These are phyloP conservation scores for Conops quadrifasciatus DNA, from an alignment of 2,888 invertebrate species.

Conservation along the genomic window DNA sequence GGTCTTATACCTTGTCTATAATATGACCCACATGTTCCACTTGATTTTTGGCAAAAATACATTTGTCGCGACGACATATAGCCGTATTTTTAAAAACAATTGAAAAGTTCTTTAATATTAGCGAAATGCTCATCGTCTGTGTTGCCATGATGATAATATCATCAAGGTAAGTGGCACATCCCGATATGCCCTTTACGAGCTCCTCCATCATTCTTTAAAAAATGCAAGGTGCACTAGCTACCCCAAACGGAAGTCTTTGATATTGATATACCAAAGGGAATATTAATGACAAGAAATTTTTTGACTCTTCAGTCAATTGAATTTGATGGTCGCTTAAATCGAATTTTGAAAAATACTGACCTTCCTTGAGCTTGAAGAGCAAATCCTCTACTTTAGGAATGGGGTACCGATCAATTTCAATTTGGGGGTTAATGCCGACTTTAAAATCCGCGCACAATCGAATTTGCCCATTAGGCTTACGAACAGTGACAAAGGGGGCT, in stretches of 20 bases:
- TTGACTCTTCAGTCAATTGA: slow-evolving; percentile 30
- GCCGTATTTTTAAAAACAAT: too few relatives aligned
- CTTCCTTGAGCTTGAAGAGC: slow-evolving; percentile 42
- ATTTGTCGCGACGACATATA: slow-evolving; percentile 23
- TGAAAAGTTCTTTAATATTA: slow-evolving; percentile 33
- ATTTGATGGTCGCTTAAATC: slow-evolving; percentile 40
- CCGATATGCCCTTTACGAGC: slow-evolving; percentile 34
- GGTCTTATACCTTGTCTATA: slow-evolving; percentile 38
- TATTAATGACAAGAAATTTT: slow-evolving; percentile 39
- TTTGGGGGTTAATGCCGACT: slow-evolving; percentile 27
- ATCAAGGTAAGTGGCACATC: slow-evolving; percentile 40
- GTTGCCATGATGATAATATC: slow-evolving; percentile 40
- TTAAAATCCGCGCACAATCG: slow-evolving; percentile 35
- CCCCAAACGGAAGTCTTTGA: slow-evolving; percentile 39
- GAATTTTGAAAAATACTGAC: slow-evolving; percentile 40
- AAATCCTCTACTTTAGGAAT: slow-evolving; percentile 42
- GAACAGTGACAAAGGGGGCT: slow-evolving; percentile 24
- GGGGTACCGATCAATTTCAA: slow-evolving; percentile 42
- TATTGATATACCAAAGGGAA: slow-evolving; percentile 41
- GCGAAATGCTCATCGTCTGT: slow-evolving; percentile 35
- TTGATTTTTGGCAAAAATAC: slow-evolving; percentile 36
- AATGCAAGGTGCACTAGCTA: slow-evolving; percentile 38
- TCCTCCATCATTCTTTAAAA: slow-evolving; percentile 39
- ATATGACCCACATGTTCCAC: slow-evolving; percentile 42
- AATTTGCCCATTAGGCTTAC: slow-evolving; percentile 30